A percentile compares a stretch with the other conserved stretches of the same genome.
Conservation (phyloP, 37 sponge, comb jelly and placozoan species). For the Spongia lamella region DNA sequence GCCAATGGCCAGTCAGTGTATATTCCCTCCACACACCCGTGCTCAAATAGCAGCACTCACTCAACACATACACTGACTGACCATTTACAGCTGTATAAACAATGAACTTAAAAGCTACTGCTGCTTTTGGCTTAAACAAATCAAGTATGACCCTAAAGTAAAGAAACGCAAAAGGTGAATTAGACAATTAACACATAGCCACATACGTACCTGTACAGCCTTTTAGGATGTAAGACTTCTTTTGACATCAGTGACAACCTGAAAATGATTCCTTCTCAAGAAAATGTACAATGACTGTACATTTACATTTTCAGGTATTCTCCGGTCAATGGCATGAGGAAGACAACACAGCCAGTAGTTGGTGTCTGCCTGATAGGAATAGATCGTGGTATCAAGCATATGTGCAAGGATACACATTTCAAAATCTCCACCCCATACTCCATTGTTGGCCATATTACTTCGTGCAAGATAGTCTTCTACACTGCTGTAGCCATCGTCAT, state of each 20-base stretch:
- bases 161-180: too few relatives aligned
- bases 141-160: too few relatives aligned
- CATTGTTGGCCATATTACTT: neutral
- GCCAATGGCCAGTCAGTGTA: too few relatives aligned
- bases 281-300: neutral
- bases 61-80: too few relatives aligned
- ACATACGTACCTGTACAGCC: too few relatives aligned
- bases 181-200: too few relatives aligned
- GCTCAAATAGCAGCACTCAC: too few relatives aligned
- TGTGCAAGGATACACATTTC: slow-evolving; percentile 4
- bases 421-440: slow-evolving; percentile 11
- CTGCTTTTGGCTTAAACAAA: too few relatives aligned
- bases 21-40: too few relatives aligned
- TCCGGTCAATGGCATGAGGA: neutral
- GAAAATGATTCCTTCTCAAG: neutral
- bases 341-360: neutral
- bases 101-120: too few relatives aligned
- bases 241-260: neutral
- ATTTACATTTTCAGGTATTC: neutral
- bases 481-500: neutral
- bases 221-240: too few relatives aligned
- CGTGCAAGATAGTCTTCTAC: neutral
- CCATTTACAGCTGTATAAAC: too few relatives aligned
- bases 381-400: slow-evolving; percentile 1
- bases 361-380: neutral